These are phyloP conservation scores for Heliconius cydno DNA, from an alignment of 2,888 invertebrate species.

Conservation along the genomic window DNA sequence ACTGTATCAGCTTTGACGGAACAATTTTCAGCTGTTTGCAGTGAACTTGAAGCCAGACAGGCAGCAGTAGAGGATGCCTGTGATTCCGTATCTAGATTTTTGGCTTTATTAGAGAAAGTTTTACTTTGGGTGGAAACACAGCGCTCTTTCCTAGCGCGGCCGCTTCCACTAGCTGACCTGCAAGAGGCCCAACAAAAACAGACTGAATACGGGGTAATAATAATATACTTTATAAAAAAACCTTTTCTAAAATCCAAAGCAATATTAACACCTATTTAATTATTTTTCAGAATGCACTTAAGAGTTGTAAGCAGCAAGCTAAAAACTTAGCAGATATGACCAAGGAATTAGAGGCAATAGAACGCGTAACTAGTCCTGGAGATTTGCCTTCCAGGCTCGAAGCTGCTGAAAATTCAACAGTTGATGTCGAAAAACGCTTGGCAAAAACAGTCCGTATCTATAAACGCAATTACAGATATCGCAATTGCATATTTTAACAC, in stretches of 20 bases:
- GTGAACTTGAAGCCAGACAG: slow-evolving; percentile 92
- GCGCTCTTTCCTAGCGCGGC: slow-evolving; percentile 89
- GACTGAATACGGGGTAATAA: slow-evolving; percentile 91
- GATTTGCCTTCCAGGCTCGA: slow-evolving; percentile 93
- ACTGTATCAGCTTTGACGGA: slow-evolving; percentile 90
- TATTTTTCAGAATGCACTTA: slow-evolving; percentile 88
- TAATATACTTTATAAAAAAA: neutral
- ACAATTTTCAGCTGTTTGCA: slow-evolving; percentile 89
- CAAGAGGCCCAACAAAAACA: slow-evolving; percentile 92
- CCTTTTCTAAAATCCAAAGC: neutral
- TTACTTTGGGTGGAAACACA: slow-evolving; percentile 93
- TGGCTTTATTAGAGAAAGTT: slow-evolving; percentile 91
- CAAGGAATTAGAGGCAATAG: slow-evolving; percentile 93
- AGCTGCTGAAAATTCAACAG: slow-evolving; percentile 93
- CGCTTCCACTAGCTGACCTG: slow-evolving; percentile 89
- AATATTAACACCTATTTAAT: slow-evolving; percentile 1
- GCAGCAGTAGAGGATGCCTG: slow-evolving; percentile 93
- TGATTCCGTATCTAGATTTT: slow-evolving; percentile 94
- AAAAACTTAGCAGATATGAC: slow-evolving; percentile 96
- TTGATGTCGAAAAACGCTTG: slow-evolving; percentile 92
- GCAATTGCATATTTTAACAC: neutral
- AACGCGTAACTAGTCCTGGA: slow-evolving; percentile 92
- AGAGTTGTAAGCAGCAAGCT: slow-evolving; percentile 93
- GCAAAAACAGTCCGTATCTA: slow-evolving; percentile 89
- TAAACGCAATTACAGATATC: neutral